phyloP scores from a whole-genome alignment of 1,140 invertebrate species.

The Periplaneta americana region DNA sequence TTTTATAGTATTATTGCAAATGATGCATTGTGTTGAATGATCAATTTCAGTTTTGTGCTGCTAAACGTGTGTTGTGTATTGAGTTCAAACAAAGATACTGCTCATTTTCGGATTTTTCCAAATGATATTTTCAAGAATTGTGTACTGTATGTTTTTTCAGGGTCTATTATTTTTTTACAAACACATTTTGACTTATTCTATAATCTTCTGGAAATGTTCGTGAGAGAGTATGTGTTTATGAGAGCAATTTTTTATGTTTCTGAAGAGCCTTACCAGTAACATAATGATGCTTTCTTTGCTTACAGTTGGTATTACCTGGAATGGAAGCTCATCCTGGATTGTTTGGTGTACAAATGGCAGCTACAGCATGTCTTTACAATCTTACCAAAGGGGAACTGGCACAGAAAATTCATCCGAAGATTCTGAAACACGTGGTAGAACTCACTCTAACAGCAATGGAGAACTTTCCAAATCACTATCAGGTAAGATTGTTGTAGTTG shows the following conservation, averaged over 20 bases:
- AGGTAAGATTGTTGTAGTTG: slow-evolving; percentile 30
- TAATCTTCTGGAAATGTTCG: neutral
- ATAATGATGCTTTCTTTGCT: neutral
- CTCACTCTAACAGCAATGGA: slow-evolving; percentile 68
- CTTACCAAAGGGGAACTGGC: slow-evolving; percentile 64
- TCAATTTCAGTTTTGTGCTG: too few species aligned
- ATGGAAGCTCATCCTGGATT: slow-evolving; percentile 63
- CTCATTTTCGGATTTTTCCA: too few species aligned
- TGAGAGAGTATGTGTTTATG: neutral
- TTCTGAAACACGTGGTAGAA: slow-evolving; percentile 61
- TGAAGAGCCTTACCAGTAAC: neutral
- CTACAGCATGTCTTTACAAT: slow-evolving; percentile 77
- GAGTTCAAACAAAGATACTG: too few species aligned
- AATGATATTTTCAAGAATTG: too few species aligned
- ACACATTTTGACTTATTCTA: too few species aligned
- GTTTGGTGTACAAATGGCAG: slow-evolving; percentile 71
- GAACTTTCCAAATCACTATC: slow-evolving; percentile 60
- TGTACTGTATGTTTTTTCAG: too few species aligned
- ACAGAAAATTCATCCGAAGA: slow-evolving; percentile 57
- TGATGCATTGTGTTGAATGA: too few species aligned
- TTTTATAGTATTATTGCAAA: too few species aligned
- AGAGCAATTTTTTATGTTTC: neutral
- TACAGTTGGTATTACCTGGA: slow-evolving; percentile 57
- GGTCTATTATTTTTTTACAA: too few species aligned
- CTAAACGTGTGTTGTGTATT: too few species aligned